Evolutionary conservation across 2,888 invertebrate species (phyloP), one percentile per base, ranked within the genome.

Genomic region (Apodemia mormo): DNA sequence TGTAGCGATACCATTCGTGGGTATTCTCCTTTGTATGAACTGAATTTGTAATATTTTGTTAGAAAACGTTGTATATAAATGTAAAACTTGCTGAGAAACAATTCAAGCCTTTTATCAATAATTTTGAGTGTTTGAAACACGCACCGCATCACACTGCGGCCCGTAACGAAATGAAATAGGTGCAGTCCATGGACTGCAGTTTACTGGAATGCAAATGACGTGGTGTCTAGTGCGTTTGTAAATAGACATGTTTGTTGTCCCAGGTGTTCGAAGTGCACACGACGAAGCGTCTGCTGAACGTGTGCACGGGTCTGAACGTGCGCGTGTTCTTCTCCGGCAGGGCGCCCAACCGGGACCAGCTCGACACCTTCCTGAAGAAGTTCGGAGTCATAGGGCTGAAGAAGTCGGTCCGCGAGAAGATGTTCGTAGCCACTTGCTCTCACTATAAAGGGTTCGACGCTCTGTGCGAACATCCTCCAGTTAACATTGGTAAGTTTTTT

Each of bases 221-320:
- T n/a, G n/a, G n/a, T n/a, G n/a, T n/a, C n/a, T n/a, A n/a, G n/a
- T n/a, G n/a, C n/a, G 10, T 10, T 45, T 45, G 45, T 45, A 7
- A 9, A 45, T 9, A 9, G 45, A 10, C 45, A 45, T 45, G 10
- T 45, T 52, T 52, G 12, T 9, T 10, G 52, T 58, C 45, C 65
- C 77, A 87, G 87, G 68, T 77, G 4, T 1, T 84, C 3, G 79
- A 78, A 54, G 14, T 82, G 0, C 77, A 82, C 30, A 0, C 81
- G 1, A 74, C 77, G 0, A 85, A 82, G 64, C 83, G 88, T 0
- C 33, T 86, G 0, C 54, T 82, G 2, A 76, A 82, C 68, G 64
- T 80, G 0, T 74, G 61, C 0, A 78, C 76, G 0, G 74, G 72
- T 7, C 77, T 85, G 1, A 9, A 70, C 2, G 6, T 88, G 3